Evolutionary conservation across 2,888 invertebrate genomes (phyloP).

Genomic region (Eupeodes luniger): DNA sequence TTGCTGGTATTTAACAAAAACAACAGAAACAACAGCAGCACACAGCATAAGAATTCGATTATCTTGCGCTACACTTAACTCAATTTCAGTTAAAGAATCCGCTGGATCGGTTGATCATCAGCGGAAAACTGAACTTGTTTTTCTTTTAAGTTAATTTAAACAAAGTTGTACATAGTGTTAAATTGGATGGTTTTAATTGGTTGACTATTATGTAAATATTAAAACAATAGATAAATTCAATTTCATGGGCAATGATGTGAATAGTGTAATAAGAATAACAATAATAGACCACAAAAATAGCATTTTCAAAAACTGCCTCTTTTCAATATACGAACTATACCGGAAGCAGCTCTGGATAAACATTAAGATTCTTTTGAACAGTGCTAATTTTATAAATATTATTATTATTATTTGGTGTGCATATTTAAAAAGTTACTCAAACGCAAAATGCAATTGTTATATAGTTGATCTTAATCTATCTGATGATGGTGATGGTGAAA

Average conservation of each 20-base stretch:
- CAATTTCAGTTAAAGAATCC: slow-evolving; percentile 62
- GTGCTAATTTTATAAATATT: slow-evolving; percentile 36
- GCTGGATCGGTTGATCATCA: slow-evolving; percentile 53
- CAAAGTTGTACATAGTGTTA: background rate
- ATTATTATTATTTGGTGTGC: slow-evolving; percentile 19
- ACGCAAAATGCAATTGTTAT: background rate
- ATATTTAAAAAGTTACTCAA: slow-evolving; percentile 7
- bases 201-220: background rate
- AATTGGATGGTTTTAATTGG: background rate
- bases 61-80: slow-evolving; percentile 54
- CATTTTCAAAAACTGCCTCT: slow-evolving; percentile 17
- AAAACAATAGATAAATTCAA: slow-evolving; percentile 12
- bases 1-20: slow-evolving; percentile 44
- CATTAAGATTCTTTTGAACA: slow-evolving; percentile 40
- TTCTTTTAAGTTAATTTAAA: slow-evolving; percentile 3
- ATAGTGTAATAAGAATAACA: slow-evolving; percentile 20
- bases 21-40: slow-evolving; percentile 37
- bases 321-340: slow-evolving; percentile 2
- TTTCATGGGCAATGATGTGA: slow-evolving; percentile 26
- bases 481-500: background rate
- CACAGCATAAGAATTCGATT: slow-evolving; percentile 60
- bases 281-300: slow-evolving; percentile 30
- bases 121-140: slow-evolving; percentile 14
- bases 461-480: slow-evolving; percentile 21
- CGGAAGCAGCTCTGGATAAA: slow-evolving; percentile 43